Conservation (phyloP, 2,797 vertebrate genomes). For the Tauraco hartlaubi region DNA sequence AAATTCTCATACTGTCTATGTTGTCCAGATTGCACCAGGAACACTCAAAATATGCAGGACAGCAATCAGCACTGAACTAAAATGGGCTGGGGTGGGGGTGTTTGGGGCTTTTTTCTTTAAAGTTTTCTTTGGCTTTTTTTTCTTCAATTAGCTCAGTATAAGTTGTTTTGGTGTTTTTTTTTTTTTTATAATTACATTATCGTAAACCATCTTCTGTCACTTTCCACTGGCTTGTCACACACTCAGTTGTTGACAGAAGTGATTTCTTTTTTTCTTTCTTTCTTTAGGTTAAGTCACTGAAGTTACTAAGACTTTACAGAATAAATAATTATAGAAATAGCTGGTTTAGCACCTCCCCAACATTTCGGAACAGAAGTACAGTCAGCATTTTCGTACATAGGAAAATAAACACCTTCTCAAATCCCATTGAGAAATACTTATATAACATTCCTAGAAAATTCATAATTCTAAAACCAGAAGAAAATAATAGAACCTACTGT, state of each 20-base stretch:
- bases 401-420: neutral
- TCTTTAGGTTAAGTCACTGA: neutral
- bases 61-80: neutral
- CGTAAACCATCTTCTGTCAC: neutral
- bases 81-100: neutral
- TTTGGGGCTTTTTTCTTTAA: neutral
- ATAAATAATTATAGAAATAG: neutral
- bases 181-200: neutral
- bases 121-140: neutral
- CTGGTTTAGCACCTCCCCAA: neutral
- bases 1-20: neutral
- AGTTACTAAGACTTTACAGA: neutral
- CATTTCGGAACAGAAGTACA: neutral
- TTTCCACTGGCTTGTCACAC: neutral
- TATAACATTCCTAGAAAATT: neutral
- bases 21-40: neutral
- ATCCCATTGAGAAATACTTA: neutral
- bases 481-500: neutral
- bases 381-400: neutral
- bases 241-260: neutral
- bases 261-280: neutral
- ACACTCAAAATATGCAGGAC: neutral
- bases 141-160: neutral
- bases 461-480: neutral
- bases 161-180: neutral